Conservation (phyloP, 2,888 invertebrate species). For the Drosophila incognita region DNA sequence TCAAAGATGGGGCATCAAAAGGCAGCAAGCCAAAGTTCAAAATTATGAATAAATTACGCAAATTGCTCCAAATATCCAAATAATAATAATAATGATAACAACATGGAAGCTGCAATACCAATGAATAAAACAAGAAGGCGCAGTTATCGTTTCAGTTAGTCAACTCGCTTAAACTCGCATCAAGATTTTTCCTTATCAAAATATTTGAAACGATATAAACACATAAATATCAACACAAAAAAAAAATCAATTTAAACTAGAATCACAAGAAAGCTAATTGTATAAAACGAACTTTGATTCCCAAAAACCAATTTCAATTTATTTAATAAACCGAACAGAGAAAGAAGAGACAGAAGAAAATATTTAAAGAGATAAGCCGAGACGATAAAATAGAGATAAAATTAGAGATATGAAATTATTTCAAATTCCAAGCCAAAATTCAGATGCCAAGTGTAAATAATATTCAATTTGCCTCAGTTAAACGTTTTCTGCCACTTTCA, state of each 20-base stretch:
- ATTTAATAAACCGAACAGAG: neutral
- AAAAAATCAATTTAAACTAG: neutral
- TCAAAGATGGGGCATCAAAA: constrained; percentile 1
- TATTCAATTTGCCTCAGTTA: neutral
- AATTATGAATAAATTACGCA: neutral
- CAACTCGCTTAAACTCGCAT: too few relatives aligned
- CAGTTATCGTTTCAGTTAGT: neutral
- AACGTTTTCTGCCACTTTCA: neutral
- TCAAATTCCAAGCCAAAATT: neutral
- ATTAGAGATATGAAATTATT: neutral
- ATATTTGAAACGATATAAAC: neutral
- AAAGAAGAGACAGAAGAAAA: neutral
- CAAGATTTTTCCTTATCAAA: too few relatives aligned
- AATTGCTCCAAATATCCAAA: neutral
- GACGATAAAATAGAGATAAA: neutral
- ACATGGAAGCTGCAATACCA: neutral
- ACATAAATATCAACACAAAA: too few relatives aligned
- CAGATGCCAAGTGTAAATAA: neutral
- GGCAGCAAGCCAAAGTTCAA: neutral
- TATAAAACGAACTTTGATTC: neutral
- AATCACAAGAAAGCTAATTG: neutral
- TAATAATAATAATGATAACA: neutral
- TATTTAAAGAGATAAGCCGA: neutral
- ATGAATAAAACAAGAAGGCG: neutral
- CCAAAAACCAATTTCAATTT: neutral